Base-by-base conservation (phyloP, 2,888 invertebrate species). In the Chaetogeoica ovagalla region DNA sequence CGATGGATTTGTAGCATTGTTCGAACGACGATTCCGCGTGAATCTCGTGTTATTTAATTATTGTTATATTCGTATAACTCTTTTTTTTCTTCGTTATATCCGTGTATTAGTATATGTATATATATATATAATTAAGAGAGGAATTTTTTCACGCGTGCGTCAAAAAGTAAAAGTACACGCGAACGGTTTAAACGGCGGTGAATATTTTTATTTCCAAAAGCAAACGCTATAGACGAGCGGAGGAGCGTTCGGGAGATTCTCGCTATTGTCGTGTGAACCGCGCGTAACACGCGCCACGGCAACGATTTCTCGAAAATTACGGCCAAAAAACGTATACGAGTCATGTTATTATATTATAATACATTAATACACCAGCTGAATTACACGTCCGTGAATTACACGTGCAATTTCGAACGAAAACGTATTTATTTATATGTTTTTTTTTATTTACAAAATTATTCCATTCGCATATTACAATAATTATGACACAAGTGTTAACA, bases 161-260 rank as follows among this genome's bases (percentile, higher is more conserved):
- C 21, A n/a, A 68, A 76, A 76, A 76, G 75, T 76, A 76, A 76
- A 76, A 76, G 75, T 76, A 9, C 39, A 39, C 23, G 21, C 13
- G 55, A 13, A 17, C n/a, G 17, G 13, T 23, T 43, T 37, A 23
- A 63, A 30, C 30, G 19, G 6, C 11, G 7, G 11, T 43, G 21
- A 30, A 30, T 4, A 30, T 30, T 30, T 2, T 30, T 30, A 30
- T 30, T 30, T 30, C 30, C 30, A 9, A 43, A 2, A 6, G 11
- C 43, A 2, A 43, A 43, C 43, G 9, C 43, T 30, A 30, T 30
- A 30, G 4, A 30, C 30, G 30, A 30, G 30, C 30, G 30, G 30
- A 4, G 30, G 43, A 2, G 30, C 11, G 43, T 55, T 30, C 76
- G 59, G 76, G 69, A 76, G 76, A 68, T 48, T 69, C 39, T 52